phyloP scores from a whole-genome alignment of 2,888 invertebrate genomes.

The Latrodectus elegans region DNA sequence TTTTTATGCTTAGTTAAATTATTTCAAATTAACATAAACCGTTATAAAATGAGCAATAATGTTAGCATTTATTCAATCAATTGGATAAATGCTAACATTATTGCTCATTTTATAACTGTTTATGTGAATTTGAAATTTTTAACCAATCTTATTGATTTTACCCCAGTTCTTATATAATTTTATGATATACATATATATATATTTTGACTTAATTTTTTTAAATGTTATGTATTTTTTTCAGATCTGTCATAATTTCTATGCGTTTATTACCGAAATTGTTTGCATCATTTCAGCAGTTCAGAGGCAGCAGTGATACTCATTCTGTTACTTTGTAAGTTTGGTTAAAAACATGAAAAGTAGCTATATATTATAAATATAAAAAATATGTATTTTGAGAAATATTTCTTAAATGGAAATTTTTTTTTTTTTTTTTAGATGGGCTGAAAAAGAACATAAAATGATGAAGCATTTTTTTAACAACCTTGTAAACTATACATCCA shows the following conservation, averaged over 20 bases:
- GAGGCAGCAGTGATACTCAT: slow-evolving; percentile 87
- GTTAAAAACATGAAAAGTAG: background rate
- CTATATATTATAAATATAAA: no score
- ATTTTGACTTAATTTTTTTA: background rate
- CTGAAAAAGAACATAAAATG: slow-evolving; percentile 93
- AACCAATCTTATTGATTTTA: no score
- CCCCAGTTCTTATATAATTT: no score
- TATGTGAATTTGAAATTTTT: no score
- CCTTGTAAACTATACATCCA: slow-evolving; percentile 82
- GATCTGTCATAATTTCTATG: slow-evolving; percentile 91
- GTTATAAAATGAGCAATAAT: no score
- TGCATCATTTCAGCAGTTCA: slow-evolving; percentile 91
- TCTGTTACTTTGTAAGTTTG: slow-evolving; percentile 82
- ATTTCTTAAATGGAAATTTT: background rate
- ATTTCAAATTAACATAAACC: no score
- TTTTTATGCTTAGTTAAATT: no score
- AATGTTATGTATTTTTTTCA: slow-evolving; percentile 73
- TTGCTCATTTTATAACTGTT: no score
- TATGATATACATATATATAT: background rate
- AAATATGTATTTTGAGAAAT: no score
- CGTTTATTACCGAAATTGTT: slow-evolving; percentile 91
- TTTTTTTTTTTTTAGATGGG: slow-evolving; percentile 80
- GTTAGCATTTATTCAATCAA: no score
- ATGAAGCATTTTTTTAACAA: slow-evolving; percentile 94
- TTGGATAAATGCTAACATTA: no score